Conservation (phyloP, 2,113 vertebrate genomes). For the Mohoua ochrocephala region DNA sequence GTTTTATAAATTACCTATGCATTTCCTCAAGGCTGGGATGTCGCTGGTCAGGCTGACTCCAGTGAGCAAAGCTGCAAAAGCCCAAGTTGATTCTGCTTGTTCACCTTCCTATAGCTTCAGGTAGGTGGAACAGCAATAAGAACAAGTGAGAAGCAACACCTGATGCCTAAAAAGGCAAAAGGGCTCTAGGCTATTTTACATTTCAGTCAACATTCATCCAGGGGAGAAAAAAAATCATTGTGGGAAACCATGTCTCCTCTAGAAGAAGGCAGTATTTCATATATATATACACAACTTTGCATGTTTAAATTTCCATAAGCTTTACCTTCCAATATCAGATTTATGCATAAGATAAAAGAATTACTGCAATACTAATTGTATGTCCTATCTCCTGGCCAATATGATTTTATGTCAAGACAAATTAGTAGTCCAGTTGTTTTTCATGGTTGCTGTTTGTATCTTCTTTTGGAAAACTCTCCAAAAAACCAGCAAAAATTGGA, state of each 20-base stretch:
- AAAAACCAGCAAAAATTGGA: background rate
- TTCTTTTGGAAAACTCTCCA: background rate
- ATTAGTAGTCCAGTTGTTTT: background rate
- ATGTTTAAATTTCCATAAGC: background rate
- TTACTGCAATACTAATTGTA: background rate
- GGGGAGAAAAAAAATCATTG: background rate
- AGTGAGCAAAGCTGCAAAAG: background rate
- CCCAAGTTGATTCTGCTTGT: background rate
- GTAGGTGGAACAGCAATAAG: background rate
- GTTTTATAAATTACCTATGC: background rate
- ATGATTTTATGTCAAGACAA: background rate
- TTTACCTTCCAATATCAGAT: background rate
- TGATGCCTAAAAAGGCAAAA: background rate
- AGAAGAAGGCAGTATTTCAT: background rate
- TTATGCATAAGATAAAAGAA: background rate
- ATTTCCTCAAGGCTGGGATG: background rate
- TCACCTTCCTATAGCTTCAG: background rate
- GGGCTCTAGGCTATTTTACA: background rate
- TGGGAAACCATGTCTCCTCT: background rate
- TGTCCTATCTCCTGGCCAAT: background rate
- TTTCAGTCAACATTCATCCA: background rate
- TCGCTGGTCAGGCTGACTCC: background rate
- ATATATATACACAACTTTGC: background rate
- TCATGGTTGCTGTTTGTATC: background rate
- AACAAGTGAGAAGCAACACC: background rate